These are phyloP conservation scores for Leguminivora glycinivorella DNA, from an alignment of 1,140 invertebrate species.

Conservation along the genomic window DNA sequence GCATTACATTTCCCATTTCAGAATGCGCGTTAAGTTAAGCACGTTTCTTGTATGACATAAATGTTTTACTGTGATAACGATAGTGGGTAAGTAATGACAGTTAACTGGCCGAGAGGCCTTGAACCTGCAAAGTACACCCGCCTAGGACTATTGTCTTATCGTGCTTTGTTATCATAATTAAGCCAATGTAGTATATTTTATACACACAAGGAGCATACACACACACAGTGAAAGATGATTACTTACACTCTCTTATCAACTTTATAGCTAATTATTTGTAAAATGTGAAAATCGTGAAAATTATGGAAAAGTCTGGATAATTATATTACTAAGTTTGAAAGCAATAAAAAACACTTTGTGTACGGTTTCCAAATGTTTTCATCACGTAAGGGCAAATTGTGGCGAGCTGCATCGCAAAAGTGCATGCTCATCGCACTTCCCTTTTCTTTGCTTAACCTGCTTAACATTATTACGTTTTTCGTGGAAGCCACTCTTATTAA, in stretches of 20 bases:
- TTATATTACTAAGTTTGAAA: too few species aligned
- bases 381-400: too few species aligned
- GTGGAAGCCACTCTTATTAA: too few species aligned
- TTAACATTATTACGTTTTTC: too few species aligned
- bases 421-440: too few species aligned
- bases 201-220: background rate
- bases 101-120: conserved; percentile 47
- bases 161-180: conserved; percentile 42
- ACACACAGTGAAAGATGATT: background rate
- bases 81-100: conserved; percentile 48
- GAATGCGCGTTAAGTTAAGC: background rate
- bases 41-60: conserved; percentile 7
- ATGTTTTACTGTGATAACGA: conserved; percentile 45
- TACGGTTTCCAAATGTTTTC: too few species aligned
- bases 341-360: too few species aligned
- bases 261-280: too few species aligned
- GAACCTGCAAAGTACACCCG: conserved; percentile 65
- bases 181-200: background rate
- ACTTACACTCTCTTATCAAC: background rate
- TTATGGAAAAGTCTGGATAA: too few species aligned
- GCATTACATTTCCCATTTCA: background rate
- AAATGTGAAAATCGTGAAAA: too few species aligned
- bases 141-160: conserved; percentile 49
- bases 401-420: too few species aligned
- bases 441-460: too few species aligned